These are phyloP conservation scores for Drosophila anomalata DNA, from an alignment of 2,888 invertebrate species.

Conservation along the genomic window DNA sequence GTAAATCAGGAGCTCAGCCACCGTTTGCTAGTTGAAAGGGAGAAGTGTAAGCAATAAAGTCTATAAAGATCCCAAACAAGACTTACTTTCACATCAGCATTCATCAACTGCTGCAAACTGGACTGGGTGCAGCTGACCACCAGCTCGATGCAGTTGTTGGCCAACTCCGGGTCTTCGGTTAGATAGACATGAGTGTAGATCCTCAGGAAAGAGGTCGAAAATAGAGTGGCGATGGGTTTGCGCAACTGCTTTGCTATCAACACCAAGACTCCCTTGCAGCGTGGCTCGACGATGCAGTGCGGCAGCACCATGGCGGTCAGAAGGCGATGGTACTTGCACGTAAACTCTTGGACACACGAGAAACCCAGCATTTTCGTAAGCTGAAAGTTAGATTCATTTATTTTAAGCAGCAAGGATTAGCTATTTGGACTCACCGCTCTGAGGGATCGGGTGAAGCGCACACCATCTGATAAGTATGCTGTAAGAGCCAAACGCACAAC, in stretches of 20 bases:
- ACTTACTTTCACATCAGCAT: constrained; percentile 85
- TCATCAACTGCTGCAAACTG: constrained; percentile 86
- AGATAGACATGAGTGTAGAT: constrained; percentile 89
- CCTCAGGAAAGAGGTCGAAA: constrained; percentile 88
- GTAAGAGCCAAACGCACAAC: constrained; percentile 76
- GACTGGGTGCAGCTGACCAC: constrained; percentile 87
- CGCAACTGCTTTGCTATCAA: constrained; percentile 77
- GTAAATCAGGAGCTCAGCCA: constrained; percentile 82
- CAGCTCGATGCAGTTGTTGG: constrained; percentile 87
- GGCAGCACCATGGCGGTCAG: constrained; percentile 88
- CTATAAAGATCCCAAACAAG: not conserved
- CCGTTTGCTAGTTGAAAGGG: constrained; percentile 75
- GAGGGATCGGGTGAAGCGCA: constrained; percentile 70
- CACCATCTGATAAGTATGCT: constrained; percentile 76
- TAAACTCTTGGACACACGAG: constrained; percentile 88
- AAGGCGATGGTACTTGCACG: constrained; percentile 88
- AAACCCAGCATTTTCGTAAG: constrained; percentile 89
- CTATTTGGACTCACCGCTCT: constrained; percentile 11
- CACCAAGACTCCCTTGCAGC: constrained; percentile 86
- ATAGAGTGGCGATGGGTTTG: constrained; percentile 85
- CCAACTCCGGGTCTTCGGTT: constrained; percentile 86
- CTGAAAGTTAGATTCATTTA: constrained; percentile 59
- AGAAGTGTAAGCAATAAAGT: not conserved
- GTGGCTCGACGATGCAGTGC: constrained; percentile 85
- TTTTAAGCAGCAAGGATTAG: fast-evolving